Evolutionary conservation across 2,888 invertebrate species (phyloP).

Genomic region (Pyrrhosoma nymphula): DNA sequence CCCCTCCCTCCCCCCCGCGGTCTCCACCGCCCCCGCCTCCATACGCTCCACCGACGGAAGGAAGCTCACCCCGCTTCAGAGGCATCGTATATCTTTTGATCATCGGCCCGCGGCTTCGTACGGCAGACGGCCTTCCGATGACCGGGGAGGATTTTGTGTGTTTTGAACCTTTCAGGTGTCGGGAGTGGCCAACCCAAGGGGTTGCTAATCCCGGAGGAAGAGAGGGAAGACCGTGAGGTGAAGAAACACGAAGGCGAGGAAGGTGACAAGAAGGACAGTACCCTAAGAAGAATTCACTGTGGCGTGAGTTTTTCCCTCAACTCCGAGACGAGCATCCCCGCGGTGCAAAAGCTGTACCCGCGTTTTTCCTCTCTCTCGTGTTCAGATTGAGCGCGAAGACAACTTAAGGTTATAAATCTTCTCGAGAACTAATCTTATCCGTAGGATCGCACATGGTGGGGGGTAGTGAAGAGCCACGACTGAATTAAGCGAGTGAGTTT

Average conservation of each 20-base stretch:
- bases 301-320: not conserved
- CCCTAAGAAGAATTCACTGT: not conserved
- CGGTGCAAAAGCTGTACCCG: not conserved
- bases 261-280: not conserved
- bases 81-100: not conserved
- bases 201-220: not conserved
- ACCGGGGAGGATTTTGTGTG: not conserved
- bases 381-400: not conserved
- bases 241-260: not conserved
- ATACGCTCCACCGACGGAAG: not conserved
- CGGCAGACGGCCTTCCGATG: conserved; percentile 29
- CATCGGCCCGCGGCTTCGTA: not conserved
- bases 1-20: not conserved
- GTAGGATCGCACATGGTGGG: not conserved
- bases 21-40: not conserved
- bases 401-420: not conserved
- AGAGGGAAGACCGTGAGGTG: not conserved
- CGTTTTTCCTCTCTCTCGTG: not conserved
- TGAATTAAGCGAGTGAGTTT: not conserved
- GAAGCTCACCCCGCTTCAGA: not conserved
- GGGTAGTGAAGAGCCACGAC: not conserved
- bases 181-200: not conserved
- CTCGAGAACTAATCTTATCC: not conserved
- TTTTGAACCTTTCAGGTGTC: not conserved
- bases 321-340: not conserved